Evolutionary conservation across 2,888 invertebrate species (phyloP).

Genomic region (Megastigmus dorsalis): DNA sequence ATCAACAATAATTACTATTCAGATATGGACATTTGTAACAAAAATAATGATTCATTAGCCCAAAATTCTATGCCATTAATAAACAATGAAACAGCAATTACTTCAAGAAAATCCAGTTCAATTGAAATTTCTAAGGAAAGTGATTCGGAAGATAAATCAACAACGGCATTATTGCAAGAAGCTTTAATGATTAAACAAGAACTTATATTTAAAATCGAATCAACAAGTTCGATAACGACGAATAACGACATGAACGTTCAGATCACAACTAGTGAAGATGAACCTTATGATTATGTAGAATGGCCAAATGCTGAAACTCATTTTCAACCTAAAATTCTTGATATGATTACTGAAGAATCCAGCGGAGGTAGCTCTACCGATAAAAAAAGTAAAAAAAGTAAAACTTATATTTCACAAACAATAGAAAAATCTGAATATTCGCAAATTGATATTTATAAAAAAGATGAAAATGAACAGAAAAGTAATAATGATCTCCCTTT

Average conservation of each 20-base stretch:
- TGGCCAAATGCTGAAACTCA: conserved; percentile 36
- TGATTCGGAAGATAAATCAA: conserved; percentile 60
- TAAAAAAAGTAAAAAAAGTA: conserved; percentile 53
- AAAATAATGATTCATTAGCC: neutral
- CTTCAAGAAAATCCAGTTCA: conserved; percentile 49
- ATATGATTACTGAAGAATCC: conserved; percentile 67
- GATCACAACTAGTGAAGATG: neutral
- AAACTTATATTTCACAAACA: conserved; percentile 40
- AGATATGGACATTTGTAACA: neutral
- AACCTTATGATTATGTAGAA: conserved; percentile 11
- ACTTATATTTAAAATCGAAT: conserved; percentile 57
- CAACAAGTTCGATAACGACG: conserved; percentile 50
- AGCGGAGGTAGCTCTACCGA: conserved; percentile 61
- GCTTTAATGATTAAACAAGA: conserved; percentile 61
- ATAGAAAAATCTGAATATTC: neutral
- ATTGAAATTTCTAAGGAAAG: conserved; percentile 58
- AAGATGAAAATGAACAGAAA: neutral
- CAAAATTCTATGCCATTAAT: neutral
- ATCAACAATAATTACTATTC: neutral
- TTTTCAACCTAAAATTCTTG: conserved; percentile 60
- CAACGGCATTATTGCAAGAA: conserved; percentile 59
- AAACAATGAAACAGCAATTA: conserved; percentile 3
- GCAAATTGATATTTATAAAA: neutral
- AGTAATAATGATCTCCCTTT: neutral
- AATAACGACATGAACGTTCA: neutral